Base-by-base conservation (phyloP, 2,888 invertebrate genomes). In the Ernsta delagoae region DNA sequence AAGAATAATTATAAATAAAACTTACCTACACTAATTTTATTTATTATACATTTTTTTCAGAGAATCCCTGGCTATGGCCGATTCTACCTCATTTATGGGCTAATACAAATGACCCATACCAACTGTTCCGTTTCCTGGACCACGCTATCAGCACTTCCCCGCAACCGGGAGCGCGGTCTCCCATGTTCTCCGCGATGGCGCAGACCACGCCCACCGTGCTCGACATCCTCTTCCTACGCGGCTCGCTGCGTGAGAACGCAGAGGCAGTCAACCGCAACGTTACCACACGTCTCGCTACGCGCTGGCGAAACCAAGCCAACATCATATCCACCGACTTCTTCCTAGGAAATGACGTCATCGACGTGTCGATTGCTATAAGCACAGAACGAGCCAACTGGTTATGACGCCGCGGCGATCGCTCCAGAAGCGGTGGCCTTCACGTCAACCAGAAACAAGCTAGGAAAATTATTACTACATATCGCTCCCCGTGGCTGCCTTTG, bases 321-420 rank as follows among this genome's bases (percentile, higher is more conserved):
- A 95, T 97, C 36, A 94, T 97, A 2, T 95, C 97, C 0, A 94
- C 96, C 5, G 97, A 97, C 84, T 97, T 95, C 83, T 96, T 96
- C 79, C 90, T 96, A 71, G 95, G 95, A 16, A 96, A 96, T 57
- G 96, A 96, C 80, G 91, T 97, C 41, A 92, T 97, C 57, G 96
- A 96, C 78, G 85, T 95, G 54, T 95, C 96, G 1, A 95, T 96
- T 77, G 90, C 93, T 70, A 83, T 94, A 4, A 95, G 89, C 78
- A 75, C 83, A 5, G 91, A 91, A 70, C 88, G 93, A 53, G 88
- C 85, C 4, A 79, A 81, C 12, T 80, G 85, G 54, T 93, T 91
- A 92, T 93, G 92, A 93, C 91, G 82, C 83, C 83, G 77, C 70
- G 78, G 77, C 50, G 72, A 73, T 70, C 83, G 79, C 74, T 79